A percentile compares a stretch with the other conserved stretches of the same genome.
Evolutionary conservation across 2,797 vertebrate species (phyloP).

Genomic region (Lepus oiostolus): DNA sequence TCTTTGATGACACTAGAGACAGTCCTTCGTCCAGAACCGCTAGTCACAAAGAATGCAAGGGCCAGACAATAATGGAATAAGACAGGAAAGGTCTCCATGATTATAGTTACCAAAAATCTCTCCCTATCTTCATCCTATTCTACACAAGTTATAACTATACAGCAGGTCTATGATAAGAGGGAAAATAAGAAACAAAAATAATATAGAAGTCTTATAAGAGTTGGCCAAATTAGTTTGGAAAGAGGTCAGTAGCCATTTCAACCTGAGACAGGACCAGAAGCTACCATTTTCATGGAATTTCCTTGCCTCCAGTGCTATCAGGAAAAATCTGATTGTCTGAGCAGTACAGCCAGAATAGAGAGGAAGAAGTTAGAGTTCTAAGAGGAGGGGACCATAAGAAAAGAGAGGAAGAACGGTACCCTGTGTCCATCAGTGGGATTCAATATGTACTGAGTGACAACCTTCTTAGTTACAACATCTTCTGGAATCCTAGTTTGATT

Average conservation of each 20-base stretch:
- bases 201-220: not conserved
- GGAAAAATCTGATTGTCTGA: not conserved
- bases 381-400: not conserved
- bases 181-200: constrained; percentile 52
- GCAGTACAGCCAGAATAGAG: not conserved
- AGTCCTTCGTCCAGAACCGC: not conserved
- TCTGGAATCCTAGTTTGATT: not conserved
- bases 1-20: not conserved
- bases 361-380: not conserved
- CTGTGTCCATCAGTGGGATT: not conserved
- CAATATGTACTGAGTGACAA: not conserved
- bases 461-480: not conserved
- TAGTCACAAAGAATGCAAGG: not conserved
- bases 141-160: not conserved
- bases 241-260: not conserved
- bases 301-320: not conserved
- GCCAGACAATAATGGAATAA: not conserved
- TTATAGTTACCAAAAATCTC: not conserved
- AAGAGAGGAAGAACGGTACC: not conserved
- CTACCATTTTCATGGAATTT: not conserved
- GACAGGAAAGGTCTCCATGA: not conserved
- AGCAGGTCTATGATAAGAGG: not conserved
- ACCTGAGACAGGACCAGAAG: not conserved
- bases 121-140: not conserved
- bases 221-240: not conserved